These are phyloP conservation scores for Drosophila antonietae DNA, from an alignment of 2,888 invertebrate species.

Conservation along the genomic window DNA sequence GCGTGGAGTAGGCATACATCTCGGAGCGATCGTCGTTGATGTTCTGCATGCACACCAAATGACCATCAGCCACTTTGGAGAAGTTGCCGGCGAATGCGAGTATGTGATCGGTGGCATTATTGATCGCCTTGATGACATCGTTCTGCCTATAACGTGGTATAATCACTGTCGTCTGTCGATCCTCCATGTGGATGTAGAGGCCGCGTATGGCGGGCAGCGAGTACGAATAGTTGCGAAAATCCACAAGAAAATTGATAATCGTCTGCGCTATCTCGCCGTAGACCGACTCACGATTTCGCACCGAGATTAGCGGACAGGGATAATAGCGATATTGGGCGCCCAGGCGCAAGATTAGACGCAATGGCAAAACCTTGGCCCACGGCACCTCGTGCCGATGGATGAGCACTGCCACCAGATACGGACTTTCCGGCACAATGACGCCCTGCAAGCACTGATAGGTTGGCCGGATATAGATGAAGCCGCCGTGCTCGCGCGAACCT, in stretches of 20 bases:
- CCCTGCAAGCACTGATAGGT: slow-evolving; percentile 93
- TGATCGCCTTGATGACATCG: slow-evolving; percentile 90
- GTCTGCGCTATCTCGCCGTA: slow-evolving; percentile 95
- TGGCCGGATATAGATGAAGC: slow-evolving; percentile 92
- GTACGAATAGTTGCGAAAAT: slow-evolving; percentile 93
- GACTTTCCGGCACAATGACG: slow-evolving; percentile 89
- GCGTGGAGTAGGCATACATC: slow-evolving; percentile 92
- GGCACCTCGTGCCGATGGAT: slow-evolving; percentile 88
- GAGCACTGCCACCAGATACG: slow-evolving; percentile 91
- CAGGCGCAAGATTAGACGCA: slow-evolving; percentile 90
- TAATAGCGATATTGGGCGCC: slow-evolving; percentile 95
- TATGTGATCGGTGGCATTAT: slow-evolving; percentile 93
- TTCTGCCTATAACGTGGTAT: slow-evolving; percentile 91
- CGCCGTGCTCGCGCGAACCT: slow-evolving; percentile 90
- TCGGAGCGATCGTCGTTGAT: slow-evolving; percentile 86
- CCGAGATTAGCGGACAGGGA: slow-evolving; percentile 92
- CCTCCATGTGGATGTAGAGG: slow-evolving; percentile 92
- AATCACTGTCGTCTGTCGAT: slow-evolving; percentile 90
- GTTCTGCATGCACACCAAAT: slow-evolving; percentile 94
- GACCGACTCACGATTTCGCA: slow-evolving; percentile 90
- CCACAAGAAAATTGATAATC: slow-evolving; percentile 93
- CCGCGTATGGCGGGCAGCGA: slow-evolving; percentile 91
- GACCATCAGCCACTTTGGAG: slow-evolving; percentile 92
- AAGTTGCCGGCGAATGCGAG: slow-evolving; percentile 93
- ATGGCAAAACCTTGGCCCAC: slow-evolving; percentile 90